A percentile compares a stretch with the other conserved stretches of the same genome.
Conservation (phyloP, 2,797 vertebrate genomes). For the Delichon dasypus region DNA sequence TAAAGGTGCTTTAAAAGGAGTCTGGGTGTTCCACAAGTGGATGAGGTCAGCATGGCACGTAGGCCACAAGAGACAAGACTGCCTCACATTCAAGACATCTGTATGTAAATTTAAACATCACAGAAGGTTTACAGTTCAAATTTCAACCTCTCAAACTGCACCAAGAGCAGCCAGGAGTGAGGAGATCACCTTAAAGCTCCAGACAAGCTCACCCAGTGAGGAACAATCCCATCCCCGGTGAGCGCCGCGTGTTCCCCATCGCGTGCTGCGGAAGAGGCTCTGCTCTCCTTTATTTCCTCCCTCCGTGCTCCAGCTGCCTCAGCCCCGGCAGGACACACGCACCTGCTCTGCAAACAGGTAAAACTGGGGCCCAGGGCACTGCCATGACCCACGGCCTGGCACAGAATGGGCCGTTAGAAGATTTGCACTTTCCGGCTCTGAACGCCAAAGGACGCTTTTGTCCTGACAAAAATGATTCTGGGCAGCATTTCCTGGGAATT, state of each 20-base stretch:
- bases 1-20: background rate
- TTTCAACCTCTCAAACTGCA: background rate
- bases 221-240: fast-evolving
- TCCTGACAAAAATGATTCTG: background rate
- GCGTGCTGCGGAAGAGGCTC: background rate
- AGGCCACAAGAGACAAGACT: background rate
- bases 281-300: background rate
- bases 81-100: background rate
- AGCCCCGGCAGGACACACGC: background rate
- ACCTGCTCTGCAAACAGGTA: background rate
- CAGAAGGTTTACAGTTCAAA: background rate
- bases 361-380: background rate
- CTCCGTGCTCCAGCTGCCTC: background rate
- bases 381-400: background rate
- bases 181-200: background rate
- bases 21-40: background rate
- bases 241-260: fast-evolving
- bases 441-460: background rate
- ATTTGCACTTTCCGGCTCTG: background rate
- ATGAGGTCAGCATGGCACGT: fast-evolving
- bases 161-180: background rate
- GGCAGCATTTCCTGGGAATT: background rate
- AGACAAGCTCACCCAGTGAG: background rate
- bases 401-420: background rate
- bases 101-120: background rate